Evolutionary conservation across 2,113 vertebrate species (phyloP), one percentile per base, ranked within the genome.

Genomic region (Megalops atlanticus): DNA sequence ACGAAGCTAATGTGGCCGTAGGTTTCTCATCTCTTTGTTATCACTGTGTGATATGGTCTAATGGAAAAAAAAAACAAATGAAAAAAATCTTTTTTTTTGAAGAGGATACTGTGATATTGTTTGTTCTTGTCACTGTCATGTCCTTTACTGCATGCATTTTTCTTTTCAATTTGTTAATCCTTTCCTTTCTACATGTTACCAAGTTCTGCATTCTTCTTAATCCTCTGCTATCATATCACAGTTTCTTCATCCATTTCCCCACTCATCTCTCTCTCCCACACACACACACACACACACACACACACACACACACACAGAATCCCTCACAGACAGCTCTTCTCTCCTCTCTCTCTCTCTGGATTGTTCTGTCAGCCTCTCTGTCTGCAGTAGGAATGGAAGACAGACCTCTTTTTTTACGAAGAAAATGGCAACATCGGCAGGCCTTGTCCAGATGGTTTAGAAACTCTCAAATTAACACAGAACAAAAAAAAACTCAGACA

Each of bases 1-100:
- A 94, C 93, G 92, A 92, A 89, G 92, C 91, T 92, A 91, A 87
- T 35, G 92, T 93, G 90, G 89, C 90, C 89, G 91, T 93, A 92
- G 87, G 89, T 89, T 91, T 89, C 85, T 89, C 87, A 84, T 91
- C 89, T 92, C 89, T 90, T 90, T 45, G 88, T 94, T 93, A 92
- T 92, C 92, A 92, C 91, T 93, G 91, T 92, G 92, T 93, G 92
- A 94, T 92, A 93, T 92, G 87, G 90, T 93, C 90, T 90, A 88
- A 84, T 88, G 87, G 86, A 90, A 88, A 90, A 88, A 87, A 81
- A 41, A 49, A 69, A 83, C 72, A 8, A 43, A 71, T 36, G 77
- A 82, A 78, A 84, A 83, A 88, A 89, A 91, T 88, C 88, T 92
- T 24, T 39, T 83, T 81, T 90, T 91, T 72, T 84, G 87, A 89